Conservation (phyloP, 2,888 invertebrate genomes). For the Pheosia gnoma region DNA sequence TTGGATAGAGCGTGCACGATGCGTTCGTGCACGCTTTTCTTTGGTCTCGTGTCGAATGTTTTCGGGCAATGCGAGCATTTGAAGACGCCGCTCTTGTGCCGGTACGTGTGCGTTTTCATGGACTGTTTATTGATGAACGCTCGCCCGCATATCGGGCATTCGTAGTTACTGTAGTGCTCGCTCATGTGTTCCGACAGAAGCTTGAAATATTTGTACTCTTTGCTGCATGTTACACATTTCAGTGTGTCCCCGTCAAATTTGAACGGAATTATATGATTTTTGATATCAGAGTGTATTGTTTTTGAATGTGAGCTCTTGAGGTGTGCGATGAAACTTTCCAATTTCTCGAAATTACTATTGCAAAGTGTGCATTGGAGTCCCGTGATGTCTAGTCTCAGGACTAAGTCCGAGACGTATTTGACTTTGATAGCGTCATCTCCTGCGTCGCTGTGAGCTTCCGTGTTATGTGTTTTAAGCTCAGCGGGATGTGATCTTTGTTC, state of each 20-base stretch:
- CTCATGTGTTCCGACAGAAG: slow-evolving; percentile 63
- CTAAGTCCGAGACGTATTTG: slow-evolving; percentile 39
- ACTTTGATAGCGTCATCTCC: slow-evolving; percentile 26
- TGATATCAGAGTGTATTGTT: slow-evolving; percentile 49
- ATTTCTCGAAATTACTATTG: slow-evolving; percentile 27
- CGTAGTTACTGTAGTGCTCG: slow-evolving; percentile 61
- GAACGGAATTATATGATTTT: slow-evolving; percentile 65
- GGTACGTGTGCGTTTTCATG: slow-evolving; percentile 39
- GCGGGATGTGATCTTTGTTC: slow-evolving; percentile 28
- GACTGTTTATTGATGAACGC: slow-evolving; percentile 51
- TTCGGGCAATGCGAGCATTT: slow-evolving; percentile 61
- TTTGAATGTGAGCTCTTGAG: slow-evolving; percentile 47
- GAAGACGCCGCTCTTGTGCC: slow-evolving; percentile 40
- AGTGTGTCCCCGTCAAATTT: slow-evolving; percentile 53
- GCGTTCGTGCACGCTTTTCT: slow-evolving; percentile 59
- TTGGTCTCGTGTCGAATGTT: slow-evolving; percentile 59
- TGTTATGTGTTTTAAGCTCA: slow-evolving; percentile 44
- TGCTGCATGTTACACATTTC: slow-evolving; percentile 53
- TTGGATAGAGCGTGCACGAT: slow-evolving; percentile 50
- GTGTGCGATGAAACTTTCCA: slow-evolving; percentile 53
- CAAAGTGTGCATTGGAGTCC: slow-evolving; percentile 57
- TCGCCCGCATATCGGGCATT: slow-evolving; percentile 55
- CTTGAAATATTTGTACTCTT: slow-evolving; percentile 56
- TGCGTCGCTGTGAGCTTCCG: slow-evolving; percentile 28
- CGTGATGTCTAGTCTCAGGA: slow-evolving; percentile 63